Conservation (phyloP, 2,113 vertebrate genomes). For the Tyto alba region DNA sequence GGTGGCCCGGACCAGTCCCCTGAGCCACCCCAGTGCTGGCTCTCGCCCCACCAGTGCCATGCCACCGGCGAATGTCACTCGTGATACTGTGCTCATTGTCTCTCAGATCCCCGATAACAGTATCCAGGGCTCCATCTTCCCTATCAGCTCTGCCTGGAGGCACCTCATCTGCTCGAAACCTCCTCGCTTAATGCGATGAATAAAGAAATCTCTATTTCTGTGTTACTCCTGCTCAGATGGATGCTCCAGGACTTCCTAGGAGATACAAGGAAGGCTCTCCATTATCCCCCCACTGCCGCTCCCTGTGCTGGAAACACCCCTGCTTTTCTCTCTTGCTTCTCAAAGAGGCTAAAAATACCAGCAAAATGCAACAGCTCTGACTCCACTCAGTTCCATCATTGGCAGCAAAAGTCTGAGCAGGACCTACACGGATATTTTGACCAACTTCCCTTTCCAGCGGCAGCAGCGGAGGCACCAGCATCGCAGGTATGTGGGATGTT, state of each 20-base stretch:
- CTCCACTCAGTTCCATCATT: neutral
- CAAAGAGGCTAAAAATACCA: neutral
- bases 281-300: accelerated
- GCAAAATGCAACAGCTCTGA: neutral
- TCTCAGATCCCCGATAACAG: neutral
- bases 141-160: neutral
- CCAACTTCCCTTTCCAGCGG: neutral
- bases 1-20: neutral
- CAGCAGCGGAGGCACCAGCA: accelerated
- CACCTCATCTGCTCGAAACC: neutral
- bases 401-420: neutral
- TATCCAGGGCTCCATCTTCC: neutral
- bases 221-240: neutral
- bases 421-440: neutral
- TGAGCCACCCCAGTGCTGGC: neutral
- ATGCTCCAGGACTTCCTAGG: neutral
- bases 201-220: neutral
- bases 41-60: neutral
- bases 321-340: neutral
- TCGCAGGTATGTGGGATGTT: accelerated
- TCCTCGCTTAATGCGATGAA: neutral
- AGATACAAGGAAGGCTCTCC: neutral
- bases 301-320: neutral
- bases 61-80: neutral
- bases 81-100: neutral